phyloP scores from a whole-genome alignment of 2,113 vertebrate genomes.

The Hydrochoerus hydrochaeris region DNA sequence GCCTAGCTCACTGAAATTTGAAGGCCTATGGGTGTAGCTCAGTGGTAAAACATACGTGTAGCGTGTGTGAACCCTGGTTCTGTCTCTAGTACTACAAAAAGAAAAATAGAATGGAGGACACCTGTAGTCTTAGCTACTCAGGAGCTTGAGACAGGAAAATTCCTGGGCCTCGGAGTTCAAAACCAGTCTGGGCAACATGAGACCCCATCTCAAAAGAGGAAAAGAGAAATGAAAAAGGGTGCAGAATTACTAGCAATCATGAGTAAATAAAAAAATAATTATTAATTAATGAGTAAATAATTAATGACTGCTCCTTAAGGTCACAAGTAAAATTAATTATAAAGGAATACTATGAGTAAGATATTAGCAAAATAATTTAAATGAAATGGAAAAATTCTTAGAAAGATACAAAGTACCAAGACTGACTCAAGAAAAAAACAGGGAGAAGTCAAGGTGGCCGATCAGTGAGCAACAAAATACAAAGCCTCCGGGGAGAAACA shows the following conservation, averaged over 20 bases:
- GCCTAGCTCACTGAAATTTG: background rate
- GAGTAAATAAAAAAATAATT: background rate
- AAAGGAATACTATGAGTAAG: background rate
- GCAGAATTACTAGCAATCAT: background rate
- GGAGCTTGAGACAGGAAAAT: background rate
- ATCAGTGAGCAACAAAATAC: too few relatives aligned
- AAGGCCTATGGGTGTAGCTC: background rate
- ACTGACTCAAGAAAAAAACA: slow-evolving; percentile 6
- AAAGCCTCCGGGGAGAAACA: too few relatives aligned
- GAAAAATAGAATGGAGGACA: background rate
- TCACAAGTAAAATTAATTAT: background rate
- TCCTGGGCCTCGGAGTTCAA: background rate
- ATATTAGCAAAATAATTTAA: slow-evolving; percentile 33
- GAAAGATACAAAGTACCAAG: background rate
- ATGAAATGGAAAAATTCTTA: background rate
- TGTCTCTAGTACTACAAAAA: background rate
- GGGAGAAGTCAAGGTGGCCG: too few relatives aligned
- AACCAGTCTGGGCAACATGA: background rate
- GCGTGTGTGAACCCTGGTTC: background rate
- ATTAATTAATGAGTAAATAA: too few relatives aligned
- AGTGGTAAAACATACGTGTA: background rate
- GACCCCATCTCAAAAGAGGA: background rate
- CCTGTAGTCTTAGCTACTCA: background rate
- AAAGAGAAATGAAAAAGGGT: background rate
- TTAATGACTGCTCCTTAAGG: too few relatives aligned